A percentile compares a stretch with the other conserved stretches of the same genome.
phyloP scores from a whole-genome alignment of 2,797 vertebrate genomes.

The Gephyroberyx darwinii region DNA sequence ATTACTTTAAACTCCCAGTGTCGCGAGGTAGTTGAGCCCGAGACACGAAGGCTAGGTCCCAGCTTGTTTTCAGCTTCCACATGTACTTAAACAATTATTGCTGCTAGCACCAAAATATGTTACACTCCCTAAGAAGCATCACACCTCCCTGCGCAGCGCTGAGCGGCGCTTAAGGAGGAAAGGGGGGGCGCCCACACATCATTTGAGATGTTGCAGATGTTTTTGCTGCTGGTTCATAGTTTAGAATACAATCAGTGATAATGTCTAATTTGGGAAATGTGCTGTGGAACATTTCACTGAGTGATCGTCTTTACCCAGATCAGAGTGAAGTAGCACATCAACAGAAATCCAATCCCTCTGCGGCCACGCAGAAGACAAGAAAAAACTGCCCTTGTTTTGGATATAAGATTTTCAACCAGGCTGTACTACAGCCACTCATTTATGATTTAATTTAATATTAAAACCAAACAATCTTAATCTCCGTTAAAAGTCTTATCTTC shows the following conservation, averaged over 20 bases:
- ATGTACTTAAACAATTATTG: neutral
- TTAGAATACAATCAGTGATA: slow-evolving; percentile 80
- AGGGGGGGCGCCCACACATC: slow-evolving; percentile 50
- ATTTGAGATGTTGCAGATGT: slow-evolving; percentile 78
- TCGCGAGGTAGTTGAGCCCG: slow-evolving; percentile 21
- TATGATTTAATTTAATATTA: slow-evolving; percentile 23
- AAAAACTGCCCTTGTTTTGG: slow-evolving; percentile 30
- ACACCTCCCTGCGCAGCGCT: slow-evolving; percentile 19
- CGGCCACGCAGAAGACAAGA: slow-evolving; percentile 29
- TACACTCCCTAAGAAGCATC: slow-evolving; percentile 31
- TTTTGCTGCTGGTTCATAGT: slow-evolving; percentile 63
- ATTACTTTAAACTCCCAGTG: slow-evolving; percentile 33
- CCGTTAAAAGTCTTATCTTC: neutral
- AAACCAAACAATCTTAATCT: slow-evolving; percentile 13
- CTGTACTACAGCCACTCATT: slow-evolving; percentile 56
- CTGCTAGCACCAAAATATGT: slow-evolving; percentile 24
- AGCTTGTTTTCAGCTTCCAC: slow-evolving; percentile 11
- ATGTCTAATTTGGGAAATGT: slow-evolving; percentile 78
- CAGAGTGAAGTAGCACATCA: slow-evolving; percentile 56
- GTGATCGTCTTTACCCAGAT: slow-evolving; percentile 69
- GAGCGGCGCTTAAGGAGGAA: slow-evolving; percentile 16
- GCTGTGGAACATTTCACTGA: slow-evolving; percentile 76
- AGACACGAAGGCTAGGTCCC: slow-evolving; percentile 23
- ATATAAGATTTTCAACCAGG: slow-evolving; percentile 37
- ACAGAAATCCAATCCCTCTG: slow-evolving; percentile 66